Percentiles rank a stretch among this genome's conserved stretches.
These are phyloP conservation scores for Selenia dentaria DNA, from an alignment of 2,888 invertebrate genomes.

Conservation along the genomic window DNA sequence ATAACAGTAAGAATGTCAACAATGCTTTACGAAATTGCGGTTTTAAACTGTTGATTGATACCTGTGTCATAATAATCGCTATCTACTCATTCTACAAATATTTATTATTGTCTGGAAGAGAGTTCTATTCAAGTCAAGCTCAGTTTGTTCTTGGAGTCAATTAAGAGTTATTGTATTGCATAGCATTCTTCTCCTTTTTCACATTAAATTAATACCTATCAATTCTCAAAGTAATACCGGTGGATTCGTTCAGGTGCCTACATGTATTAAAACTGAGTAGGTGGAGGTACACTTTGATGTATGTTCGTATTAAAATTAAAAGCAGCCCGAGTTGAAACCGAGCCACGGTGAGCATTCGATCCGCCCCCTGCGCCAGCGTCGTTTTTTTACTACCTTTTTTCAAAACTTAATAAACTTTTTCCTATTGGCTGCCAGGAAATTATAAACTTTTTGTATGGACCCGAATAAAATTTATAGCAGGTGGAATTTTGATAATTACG, in stretches of 20 bases:
- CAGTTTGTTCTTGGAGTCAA: too few relatives aligned
- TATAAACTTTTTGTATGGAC: conserved; percentile 61
- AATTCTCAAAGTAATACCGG: conserved; percentile 9
- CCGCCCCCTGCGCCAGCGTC: conserved; percentile 70
- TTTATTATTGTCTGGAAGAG: too few relatives aligned
- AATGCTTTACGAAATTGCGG: too few relatives aligned
- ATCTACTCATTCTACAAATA: too few relatives aligned
- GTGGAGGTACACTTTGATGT: conserved; percentile 33
- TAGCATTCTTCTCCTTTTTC: too few relatives aligned
- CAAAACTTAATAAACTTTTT: conserved; percentile 74
- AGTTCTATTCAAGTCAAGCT: too few relatives aligned
- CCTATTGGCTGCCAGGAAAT: conserved; percentile 77
- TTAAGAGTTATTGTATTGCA: not conserved
- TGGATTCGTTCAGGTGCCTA: conserved; percentile 21
- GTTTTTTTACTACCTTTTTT: conserved; percentile 64
- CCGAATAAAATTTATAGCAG: conserved; percentile 79
- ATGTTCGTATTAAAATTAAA: conserved; percentile 59
- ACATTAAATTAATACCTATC: not conserved
- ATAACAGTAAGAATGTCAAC: too few relatives aligned
- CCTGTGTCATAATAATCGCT: too few relatives aligned
- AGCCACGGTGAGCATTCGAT: conserved; percentile 58
- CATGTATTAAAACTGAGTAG: conserved; percentile 19
- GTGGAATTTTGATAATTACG: conserved; percentile 59
- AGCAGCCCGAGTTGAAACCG: conserved; percentile 65
- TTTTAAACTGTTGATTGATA: too few relatives aligned